Evolutionary conservation across 2,888 invertebrate genomes (phyloP).

Genomic region (Aquatica leii): DNA sequence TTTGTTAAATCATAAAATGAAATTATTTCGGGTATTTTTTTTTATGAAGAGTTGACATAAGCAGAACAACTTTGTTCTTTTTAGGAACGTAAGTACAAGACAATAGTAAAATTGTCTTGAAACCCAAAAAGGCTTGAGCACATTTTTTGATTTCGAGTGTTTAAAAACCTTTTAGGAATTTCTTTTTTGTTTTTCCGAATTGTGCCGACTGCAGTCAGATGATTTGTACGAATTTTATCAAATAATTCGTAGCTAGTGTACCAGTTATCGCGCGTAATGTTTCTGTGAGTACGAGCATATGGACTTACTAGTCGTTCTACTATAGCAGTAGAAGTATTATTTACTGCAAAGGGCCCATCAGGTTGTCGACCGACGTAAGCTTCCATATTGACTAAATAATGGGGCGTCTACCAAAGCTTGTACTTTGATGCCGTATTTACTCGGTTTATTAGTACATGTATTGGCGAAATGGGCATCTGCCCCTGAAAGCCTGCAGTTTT

Average conservation of each 20-base stretch:
- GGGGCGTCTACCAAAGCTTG: slow-evolving; percentile 41
- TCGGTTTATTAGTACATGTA: no score
- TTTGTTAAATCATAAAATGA: slow-evolving; percentile 48
- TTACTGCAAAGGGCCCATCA: slow-evolving; percentile 36
- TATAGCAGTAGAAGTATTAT: slow-evolving; percentile 36
- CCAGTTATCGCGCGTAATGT: no score
- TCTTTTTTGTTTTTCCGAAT: no score
- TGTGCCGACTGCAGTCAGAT: no score
- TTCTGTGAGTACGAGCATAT: no score
- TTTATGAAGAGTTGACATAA: no score
- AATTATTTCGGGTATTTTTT: no score
- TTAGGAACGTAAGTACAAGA: slow-evolving; percentile 34
- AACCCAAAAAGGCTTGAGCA: no score
- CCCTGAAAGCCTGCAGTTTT: slow-evolving; percentile 42
- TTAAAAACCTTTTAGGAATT: slow-evolving; percentile 19
- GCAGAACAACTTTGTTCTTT: no score
- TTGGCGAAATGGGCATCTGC: no score
- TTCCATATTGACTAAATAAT: slow-evolving; percentile 43
- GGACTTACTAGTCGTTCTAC: no score
- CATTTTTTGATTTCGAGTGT: neutral
- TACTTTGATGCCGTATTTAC: no score
- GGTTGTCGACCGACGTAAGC: slow-evolving; percentile 45
- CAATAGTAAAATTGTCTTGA: slow-evolving; percentile 12
- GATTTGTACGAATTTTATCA: slow-evolving; percentile 17
- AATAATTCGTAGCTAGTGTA: slow-evolving; percentile 40